Conservation (phyloP, 2,888 invertebrate species). For the Ganaspis brasiliensis region DNA sequence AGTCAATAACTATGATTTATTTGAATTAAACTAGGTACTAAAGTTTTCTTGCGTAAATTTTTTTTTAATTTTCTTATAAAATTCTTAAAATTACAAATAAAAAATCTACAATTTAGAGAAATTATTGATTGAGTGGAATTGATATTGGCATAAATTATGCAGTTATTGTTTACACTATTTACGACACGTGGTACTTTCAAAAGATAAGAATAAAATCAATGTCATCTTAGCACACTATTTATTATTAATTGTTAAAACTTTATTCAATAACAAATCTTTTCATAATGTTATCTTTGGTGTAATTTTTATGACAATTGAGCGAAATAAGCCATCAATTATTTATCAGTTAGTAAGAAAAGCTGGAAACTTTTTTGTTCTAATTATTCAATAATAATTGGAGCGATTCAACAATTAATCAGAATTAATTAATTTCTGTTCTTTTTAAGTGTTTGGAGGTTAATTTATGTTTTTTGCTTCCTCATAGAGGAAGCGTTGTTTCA, state of each 20-base stretch:
- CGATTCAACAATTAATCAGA: not conserved
- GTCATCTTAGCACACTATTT: not conserved
- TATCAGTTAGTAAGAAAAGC: not conserved
- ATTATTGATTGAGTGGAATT: too few relatives aligned
- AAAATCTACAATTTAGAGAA: too few relatives aligned
- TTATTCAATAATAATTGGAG: not conserved
- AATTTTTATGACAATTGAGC: not conserved
- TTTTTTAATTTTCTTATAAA: too few relatives aligned
- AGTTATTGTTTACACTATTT: not conserved
- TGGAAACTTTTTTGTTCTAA: not conserved
- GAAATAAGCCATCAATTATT: not conserved
- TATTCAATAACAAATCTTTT: not conserved
- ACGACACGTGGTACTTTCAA: not conserved
- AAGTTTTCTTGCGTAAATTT: too few relatives aligned
- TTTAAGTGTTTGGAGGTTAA: too few relatives aligned
- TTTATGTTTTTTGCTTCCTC: too few relatives aligned
- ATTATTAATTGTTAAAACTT: constrained; percentile 4
- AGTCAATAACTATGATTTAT: too few relatives aligned
- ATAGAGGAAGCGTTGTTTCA: too few relatives aligned
- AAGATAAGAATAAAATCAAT: not conserved
- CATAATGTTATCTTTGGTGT: not conserved
- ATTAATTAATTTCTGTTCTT: not conserved
- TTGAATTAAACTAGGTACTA: too few relatives aligned
- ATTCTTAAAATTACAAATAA: too few relatives aligned
- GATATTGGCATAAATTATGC: not conserved